These are phyloP conservation scores for Misgurnus anguillicaudatus DNA, from an alignment of 2,113 vertebrate genomes.

Conservation along the genomic window DNA sequence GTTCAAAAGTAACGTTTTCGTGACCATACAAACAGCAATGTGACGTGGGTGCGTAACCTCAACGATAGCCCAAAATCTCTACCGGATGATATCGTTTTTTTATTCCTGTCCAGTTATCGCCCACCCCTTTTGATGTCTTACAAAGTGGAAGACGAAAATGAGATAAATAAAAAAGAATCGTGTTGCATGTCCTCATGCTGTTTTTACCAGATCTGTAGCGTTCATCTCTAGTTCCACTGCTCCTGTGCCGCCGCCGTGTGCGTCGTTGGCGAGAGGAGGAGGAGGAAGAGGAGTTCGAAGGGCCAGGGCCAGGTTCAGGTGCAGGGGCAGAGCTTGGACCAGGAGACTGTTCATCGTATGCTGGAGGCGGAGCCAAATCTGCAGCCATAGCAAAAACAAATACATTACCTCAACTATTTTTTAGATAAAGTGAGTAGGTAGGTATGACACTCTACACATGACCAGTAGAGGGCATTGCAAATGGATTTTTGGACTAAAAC, in stretches of 20 bases:
- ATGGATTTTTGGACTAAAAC: neutral
- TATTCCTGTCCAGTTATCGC: too few relatives aligned
- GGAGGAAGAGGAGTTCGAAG: conserved; percentile 59
- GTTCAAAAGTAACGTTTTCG: too few relatives aligned
- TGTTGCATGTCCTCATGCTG: neutral
- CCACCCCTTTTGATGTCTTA: too few relatives aligned
- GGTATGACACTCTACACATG: neutral
- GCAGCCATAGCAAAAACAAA: conserved; percentile 25
- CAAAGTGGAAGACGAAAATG: too few relatives aligned
- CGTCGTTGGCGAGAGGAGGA: conserved; percentile 81
- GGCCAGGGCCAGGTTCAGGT: conserved; percentile 41
- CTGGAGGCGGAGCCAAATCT: conserved; percentile 80
- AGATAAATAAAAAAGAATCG: neutral
- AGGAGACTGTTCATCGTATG: conserved; percentile 81
- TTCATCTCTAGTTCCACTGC: conserved; percentile 91
- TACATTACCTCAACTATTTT: neutral
- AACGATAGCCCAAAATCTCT: too few relatives aligned
- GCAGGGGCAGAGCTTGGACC: conserved; percentile 76
- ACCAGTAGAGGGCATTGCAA: conserved; percentile 37
- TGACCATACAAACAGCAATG: too few relatives aligned
- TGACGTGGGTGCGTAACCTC: too few relatives aligned
- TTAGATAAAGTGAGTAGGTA: neutral
- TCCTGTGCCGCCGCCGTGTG: conserved; percentile 66
- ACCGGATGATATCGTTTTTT: too few relatives aligned
- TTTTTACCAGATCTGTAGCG: conserved; percentile 89